phyloP scores from a whole-genome alignment of 2,113 vertebrate genomes.

The Cochlearius cochlearius region DNA sequence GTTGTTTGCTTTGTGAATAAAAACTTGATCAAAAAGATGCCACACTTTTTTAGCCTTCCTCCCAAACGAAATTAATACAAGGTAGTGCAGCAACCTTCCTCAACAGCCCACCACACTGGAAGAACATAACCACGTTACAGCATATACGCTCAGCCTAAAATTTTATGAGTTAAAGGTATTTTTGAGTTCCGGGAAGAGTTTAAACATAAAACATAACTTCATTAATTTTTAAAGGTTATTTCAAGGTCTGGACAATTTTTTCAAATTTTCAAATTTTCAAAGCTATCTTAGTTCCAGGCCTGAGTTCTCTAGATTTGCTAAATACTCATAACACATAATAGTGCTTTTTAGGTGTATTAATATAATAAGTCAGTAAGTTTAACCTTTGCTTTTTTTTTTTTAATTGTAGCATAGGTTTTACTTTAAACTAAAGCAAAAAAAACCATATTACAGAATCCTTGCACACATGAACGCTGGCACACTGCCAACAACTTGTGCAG shows the following conservation, averaged over 20 bases:
- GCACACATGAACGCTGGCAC: neutral
- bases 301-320: neutral
- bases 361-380: neutral
- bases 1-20: neutral
- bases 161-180: neutral
- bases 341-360: neutral
- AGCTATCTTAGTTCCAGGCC: neutral
- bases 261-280: neutral
- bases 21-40: neutral
- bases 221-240: neutral
- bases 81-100: neutral
- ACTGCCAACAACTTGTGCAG: neutral
- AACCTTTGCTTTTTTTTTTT: neutral
- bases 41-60: neutral
- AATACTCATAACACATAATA: neutral
- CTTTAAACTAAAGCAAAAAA: neutral
- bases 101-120: neutral
- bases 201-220: neutral
- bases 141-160: neutral
- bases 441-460: neutral
- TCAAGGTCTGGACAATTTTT: neutral
- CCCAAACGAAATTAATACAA: neutral
- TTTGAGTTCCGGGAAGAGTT: neutral
- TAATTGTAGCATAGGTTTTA: neutral
- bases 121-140: neutral